Evolutionary conservation across 2,797 vertebrate genomes (phyloP), one percentile per base, ranked within the genome.

Genomic region (Eremophila alpestris): DNA sequence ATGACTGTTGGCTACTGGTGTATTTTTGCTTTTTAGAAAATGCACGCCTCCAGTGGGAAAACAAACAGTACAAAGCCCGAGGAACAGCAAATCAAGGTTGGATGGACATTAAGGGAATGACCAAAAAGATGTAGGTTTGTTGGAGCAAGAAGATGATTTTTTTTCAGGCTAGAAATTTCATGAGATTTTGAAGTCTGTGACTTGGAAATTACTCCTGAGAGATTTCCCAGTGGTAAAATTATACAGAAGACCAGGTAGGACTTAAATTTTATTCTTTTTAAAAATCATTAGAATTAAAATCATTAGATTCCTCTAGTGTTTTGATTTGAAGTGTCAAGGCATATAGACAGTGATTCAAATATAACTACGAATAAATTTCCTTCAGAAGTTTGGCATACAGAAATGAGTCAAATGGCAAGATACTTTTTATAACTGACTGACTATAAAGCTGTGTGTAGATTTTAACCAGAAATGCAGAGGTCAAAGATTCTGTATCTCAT

Each of bases 351-450:
- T 46, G 77, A 83, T 83, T 93, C 88, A 91, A 81, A 90, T 88
- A 86, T 71, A 88, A 46, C 84, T 55, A 36, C 2, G 86, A 90
- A 95, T 88, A 93, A 87, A 92, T 93, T 65, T 86, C 22, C 48
- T 69, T 86, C 62, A 82, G 59, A 84, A 90, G n/a, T 89, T 78
- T 86, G 83, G 77, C 77, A 56, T 38, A 59, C 41, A 90, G 77
- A 92, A 83, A 93, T 94, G 69, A 92, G 93, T 94, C 83, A 94
- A 93, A 89, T 93, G 93, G 81, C 87, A 96, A 22, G 58, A 83
- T 89, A 89, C 87, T 87, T 94, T 95, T 94, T 94, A 88, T 92
- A 95, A 93, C 88, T 52, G 27, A 48, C 56, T 84, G 79, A 43
- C 20, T 93, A 32, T 83, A 81, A 81, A 94, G 41, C 62, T 56